A percentile compares a stretch with the other conserved stretches of the same genome.
These are phyloP conservation scores for Agapornis canus DNA, from an alignment of 2,797 vertebrate species.

Conservation along the genomic window DNA sequence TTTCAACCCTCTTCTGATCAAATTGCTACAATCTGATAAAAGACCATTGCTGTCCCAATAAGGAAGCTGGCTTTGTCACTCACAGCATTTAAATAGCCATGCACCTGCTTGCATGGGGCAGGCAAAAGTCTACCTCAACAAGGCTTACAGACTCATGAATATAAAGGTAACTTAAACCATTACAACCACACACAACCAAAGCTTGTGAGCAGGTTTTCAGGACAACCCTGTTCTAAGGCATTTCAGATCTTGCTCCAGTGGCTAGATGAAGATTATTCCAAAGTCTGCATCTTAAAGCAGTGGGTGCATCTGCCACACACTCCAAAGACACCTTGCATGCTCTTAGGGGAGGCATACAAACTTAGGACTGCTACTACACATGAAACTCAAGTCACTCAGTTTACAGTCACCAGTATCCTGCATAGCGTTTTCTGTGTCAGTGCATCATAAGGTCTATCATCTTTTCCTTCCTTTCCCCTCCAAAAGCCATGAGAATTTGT, in stretches of 20 bases:
- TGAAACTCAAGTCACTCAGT: neutral
- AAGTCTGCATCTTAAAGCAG: neutral
- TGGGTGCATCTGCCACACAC: neutral
- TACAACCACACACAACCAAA: neutral
- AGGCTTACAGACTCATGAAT: neutral
- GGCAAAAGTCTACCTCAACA: neutral
- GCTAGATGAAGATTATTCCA: neutral
- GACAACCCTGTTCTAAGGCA: neutral
- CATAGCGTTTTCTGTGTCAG: neutral
- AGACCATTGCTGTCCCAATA: neutral
- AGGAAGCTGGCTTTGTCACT: neutral
- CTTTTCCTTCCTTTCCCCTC: neutral
- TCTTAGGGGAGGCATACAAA: neutral
- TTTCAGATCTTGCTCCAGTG: neutral
- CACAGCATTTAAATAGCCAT: slow-evolving; percentile 5
- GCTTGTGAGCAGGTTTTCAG: neutral
- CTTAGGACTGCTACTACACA: neutral
- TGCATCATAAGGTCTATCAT: neutral
- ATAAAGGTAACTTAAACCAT: slow-evolving; percentile 8
- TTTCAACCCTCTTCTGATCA: neutral
- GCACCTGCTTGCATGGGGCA: slow-evolving; percentile 6
- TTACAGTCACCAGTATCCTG: neutral
- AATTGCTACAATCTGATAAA: neutral
- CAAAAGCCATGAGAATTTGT: neutral
- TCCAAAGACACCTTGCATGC: neutral